These are phyloP conservation scores for Lepus townsendii DNA, from an alignment of 2,797 vertebrate genomes.

Conservation along the genomic window DNA sequence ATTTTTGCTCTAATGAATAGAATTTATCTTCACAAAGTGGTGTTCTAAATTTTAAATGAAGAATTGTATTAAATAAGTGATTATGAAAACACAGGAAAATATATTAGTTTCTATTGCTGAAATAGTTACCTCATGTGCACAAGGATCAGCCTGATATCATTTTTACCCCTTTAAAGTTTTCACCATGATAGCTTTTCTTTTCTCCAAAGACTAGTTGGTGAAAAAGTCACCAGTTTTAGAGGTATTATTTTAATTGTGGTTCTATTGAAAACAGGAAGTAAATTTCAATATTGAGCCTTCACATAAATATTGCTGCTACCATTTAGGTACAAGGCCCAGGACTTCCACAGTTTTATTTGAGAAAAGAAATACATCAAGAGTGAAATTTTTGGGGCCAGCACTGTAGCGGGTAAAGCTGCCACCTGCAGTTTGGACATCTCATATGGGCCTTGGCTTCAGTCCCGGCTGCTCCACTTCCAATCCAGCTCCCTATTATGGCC, in stretches of 20 bases:
- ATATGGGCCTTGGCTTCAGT: no score
- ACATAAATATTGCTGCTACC: neutral
- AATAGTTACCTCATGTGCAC: neutral
- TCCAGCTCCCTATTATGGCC: no score
- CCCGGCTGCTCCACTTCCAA: no score
- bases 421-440: no score
- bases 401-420: no score
- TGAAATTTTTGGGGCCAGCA: no score
- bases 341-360: neutral
- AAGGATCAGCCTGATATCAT: neutral
- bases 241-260: neutral
- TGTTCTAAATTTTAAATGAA: no score
- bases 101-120: neutral
- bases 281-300: neutral
- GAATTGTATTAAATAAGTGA: no score
- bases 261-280: neutral
- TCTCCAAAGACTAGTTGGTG: neutral
- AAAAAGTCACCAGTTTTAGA: neutral
- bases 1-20: no score
- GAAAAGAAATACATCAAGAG: neutral
- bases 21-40: no score
- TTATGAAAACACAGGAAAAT: neutral
- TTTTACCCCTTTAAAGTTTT: constrained; percentile 11
- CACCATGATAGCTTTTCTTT: neutral
- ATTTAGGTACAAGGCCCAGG: neutral